Percentiles rank a stretch among this genome's conserved stretches.
These are phyloP conservation scores for Rhinopomastus cyanomelas DNA, from an alignment of 2,113 vertebrate genomes.

Conservation along the genomic window DNA sequence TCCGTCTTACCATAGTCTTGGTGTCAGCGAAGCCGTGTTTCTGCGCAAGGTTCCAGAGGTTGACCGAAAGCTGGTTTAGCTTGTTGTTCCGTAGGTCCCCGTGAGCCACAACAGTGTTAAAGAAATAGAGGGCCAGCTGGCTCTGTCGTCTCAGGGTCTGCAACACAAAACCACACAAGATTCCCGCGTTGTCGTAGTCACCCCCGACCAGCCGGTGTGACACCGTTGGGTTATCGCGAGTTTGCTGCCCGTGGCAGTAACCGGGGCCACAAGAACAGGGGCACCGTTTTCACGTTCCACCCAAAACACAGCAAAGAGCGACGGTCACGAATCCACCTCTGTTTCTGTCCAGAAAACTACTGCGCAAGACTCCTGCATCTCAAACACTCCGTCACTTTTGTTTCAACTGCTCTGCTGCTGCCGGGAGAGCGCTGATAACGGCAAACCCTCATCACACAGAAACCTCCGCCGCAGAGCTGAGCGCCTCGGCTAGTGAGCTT, in stretches of 20 bases:
- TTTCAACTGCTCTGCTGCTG: neutral
- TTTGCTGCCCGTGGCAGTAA: neutral
- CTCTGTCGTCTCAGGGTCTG: constrained; percentile 86
- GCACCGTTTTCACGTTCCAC: neutral
- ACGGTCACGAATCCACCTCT: neutral
- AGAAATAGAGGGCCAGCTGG: constrained; percentile 86
- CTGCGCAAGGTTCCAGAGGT: constrained; percentile 95
- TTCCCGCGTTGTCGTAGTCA: neutral
- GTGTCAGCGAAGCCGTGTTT: constrained; percentile 91
- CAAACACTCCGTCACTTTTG: neutral
- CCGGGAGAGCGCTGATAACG: neutral
- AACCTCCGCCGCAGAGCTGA: neutral
- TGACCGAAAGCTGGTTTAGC: constrained; percentile 91
- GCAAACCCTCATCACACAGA: neutral
- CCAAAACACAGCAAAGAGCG: neutral
- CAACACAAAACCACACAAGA: neutral
- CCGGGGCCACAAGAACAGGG: neutral
- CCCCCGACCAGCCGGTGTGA: neutral
- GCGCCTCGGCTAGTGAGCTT: neutral
- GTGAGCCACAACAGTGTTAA: constrained; percentile 88
- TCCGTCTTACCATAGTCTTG: constrained; percentile 83
- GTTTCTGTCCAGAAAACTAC: neutral
- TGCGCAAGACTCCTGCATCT: neutral
- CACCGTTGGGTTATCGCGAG: accelerated
- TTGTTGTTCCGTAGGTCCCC: constrained; percentile 93